Evolutionary conservation across 2,797 vertebrate genomes (phyloP).

Genomic region (Xiphorhynchus erythropygius): DNA sequence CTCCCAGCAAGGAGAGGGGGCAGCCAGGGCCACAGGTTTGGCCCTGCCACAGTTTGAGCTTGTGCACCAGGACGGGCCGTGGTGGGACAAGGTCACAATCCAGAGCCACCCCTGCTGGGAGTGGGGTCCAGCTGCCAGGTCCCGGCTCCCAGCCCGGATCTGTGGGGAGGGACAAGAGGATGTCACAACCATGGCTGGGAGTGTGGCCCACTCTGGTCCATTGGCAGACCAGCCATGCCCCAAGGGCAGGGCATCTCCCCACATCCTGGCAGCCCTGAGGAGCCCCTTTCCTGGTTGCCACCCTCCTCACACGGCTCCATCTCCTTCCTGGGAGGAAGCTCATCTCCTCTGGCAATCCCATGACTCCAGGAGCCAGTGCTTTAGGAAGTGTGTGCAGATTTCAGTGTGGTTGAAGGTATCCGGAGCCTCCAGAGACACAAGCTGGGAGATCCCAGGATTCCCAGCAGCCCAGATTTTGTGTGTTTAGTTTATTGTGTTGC

Average conservation of each 20-base stretch:
- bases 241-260: background rate
- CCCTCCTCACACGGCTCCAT: background rate
- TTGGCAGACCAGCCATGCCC: background rate
- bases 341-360: background rate
- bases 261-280: background rate
- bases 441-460: conserved; percentile 40
- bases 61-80: rapidly evolving
- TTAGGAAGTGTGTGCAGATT: background rate
- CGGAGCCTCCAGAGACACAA: conserved; percentile 1
- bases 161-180: background rate
- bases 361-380: background rate
- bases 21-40: background rate
- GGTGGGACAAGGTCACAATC: background rate
- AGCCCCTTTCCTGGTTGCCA: background rate
- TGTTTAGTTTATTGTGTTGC: conserved; percentile 62
- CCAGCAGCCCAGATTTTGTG: conserved; percentile 55
- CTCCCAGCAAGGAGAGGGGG: background rate
- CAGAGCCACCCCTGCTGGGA: background rate
- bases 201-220: rapidly evolving
- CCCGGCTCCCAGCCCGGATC: background rate
- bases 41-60: background rate
- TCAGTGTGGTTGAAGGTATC: background rate
- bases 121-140: background rate
- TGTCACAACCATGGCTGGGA: rapidly evolving
- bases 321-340: background rate